Evolutionary conservation across 2,888 invertebrate species (phyloP), one percentile per base, ranked within the genome.

Genomic region (Ceratothoa steindachneri): DNA sequence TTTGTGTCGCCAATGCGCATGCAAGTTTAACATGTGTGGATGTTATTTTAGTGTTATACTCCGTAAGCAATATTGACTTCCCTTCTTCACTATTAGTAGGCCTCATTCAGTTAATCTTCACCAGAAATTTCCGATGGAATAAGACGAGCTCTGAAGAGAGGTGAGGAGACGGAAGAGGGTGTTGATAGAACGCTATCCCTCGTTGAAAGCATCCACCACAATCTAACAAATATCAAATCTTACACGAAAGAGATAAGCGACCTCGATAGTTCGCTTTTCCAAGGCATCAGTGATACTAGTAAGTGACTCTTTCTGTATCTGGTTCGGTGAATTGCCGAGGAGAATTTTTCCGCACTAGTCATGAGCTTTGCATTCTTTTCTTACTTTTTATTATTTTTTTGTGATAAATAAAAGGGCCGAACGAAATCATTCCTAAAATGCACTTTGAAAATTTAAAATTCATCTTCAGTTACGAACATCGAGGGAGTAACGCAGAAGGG

Each of bases 281-380:
- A 76, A 24, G 72, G 73, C 53, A 76, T 79, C 7, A 72, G 72
- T 19, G 73, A 79, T 7, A 75, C 29, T 27, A 76, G 79, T 79
- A 69, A 76, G 76, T 55, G n/a, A n/a, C n/a, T n/a, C 12, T 2
- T n/a, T n/a, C 22, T 51, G 51, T 9, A 51, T 15, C 15, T 9
- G n/a, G n/a, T n/a, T n/a, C n/a, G n/a, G n/a, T n/a, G n/a, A n/a
- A n/a, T n/a, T n/a, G n/a, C n/a, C n/a, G n/a, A n/a, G n/a, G n/a
- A n/a, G n/a, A n/a, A n/a, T n/a, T n/a, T n/a, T n/a, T n/a, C n/a
- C n/a, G n/a, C n/a, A n/a, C n/a, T n/a, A n/a, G n/a, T n/a, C n/a
- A n/a, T n/a, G n/a, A n/a, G n/a, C n/a, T n/a, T n/a, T n/a, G n/a
- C n/a, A n/a, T n/a, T n/a, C n/a, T n/a, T n/a, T n/a, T n/a, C n/a